Conservation (phyloP, 1,140 invertebrate genomes). For the Dreissena polymorpha region DNA sequence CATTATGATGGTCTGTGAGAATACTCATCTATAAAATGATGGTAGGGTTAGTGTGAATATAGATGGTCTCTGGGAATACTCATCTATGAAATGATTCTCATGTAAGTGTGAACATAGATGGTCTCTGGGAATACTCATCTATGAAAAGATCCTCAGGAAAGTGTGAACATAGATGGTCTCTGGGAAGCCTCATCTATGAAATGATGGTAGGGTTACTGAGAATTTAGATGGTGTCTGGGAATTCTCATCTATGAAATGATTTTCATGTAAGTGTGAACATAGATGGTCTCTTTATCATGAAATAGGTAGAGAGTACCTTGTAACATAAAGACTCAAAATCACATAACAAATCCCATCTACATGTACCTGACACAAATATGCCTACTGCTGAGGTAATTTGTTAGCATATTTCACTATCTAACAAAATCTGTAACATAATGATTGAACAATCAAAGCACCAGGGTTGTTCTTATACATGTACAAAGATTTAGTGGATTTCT, state of each 20-base stretch:
- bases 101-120: conserved; percentile 83
- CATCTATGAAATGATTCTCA: background rate
- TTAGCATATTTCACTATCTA: too few species aligned
- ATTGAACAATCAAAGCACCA: too few species aligned
- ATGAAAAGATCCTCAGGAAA: too few species aligned
- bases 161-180: conserved; percentile 56
- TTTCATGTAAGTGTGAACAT: background rate
- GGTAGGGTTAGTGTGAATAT: conserved; percentile 82
- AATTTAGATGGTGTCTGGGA: too few species aligned
- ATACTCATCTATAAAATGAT: conserved; percentile 95
- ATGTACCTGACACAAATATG: too few species aligned
- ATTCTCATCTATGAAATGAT: background rate
- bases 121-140: conserved; percentile 98
- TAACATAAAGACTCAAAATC: too few species aligned
- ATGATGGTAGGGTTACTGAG: conserved; percentile 85
- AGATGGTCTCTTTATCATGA: conserved; percentile 92
- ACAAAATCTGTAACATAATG: too few species aligned
- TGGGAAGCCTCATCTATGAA: conserved; percentile 97
- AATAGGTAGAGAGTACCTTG: conserved; percentile 88
- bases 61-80: background rate
- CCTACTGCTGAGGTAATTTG: too few species aligned
- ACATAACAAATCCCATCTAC: too few species aligned
- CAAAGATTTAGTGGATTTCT: too few species aligned
- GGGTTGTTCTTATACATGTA: too few species aligned
- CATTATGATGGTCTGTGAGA: conserved; percentile 73